Evolutionary conservation across 2,113 vertebrate genomes (phyloP).

Genomic region (Trichechus manatus): DNA sequence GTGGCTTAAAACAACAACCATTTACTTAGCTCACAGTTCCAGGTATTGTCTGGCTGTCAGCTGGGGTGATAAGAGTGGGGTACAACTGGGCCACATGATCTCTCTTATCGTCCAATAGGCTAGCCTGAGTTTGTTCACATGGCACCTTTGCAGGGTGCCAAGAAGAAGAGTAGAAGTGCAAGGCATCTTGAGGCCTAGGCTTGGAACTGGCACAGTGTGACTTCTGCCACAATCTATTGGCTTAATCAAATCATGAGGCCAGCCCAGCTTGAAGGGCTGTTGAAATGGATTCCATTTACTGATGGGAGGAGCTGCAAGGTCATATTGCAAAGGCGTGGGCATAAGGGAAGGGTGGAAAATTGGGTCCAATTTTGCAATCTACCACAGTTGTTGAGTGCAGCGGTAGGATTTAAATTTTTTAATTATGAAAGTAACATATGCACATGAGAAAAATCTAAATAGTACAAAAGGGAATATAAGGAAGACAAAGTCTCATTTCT

Average conservation of each 20-base stretch:
- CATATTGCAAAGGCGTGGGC: background rate
- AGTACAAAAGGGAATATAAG: background rate
- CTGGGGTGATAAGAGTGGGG: background rate
- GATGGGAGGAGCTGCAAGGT: background rate
- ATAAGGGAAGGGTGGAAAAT: background rate
- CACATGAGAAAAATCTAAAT: background rate
- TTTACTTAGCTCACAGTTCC: background rate
- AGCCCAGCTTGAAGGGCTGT: background rate
- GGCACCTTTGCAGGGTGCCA: background rate
- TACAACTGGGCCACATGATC: background rate
- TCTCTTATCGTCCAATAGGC: background rate
- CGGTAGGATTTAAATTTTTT: background rate
- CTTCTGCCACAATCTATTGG: background rate
- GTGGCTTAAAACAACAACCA: background rate
- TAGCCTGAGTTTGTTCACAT: background rate
- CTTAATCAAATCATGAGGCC: background rate
- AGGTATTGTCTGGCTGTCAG: background rate
- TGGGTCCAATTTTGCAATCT: background rate
- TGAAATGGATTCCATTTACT: background rate
- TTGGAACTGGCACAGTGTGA: background rate
- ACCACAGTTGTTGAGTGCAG: background rate
- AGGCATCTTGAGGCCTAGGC: background rate
- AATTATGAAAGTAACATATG: background rate
- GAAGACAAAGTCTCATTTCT: background rate
- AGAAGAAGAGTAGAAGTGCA: background rate